These are phyloP conservation scores for Drosophila siamana DNA, from an alignment of 2,888 invertebrate species.

Conservation along the genomic window DNA sequence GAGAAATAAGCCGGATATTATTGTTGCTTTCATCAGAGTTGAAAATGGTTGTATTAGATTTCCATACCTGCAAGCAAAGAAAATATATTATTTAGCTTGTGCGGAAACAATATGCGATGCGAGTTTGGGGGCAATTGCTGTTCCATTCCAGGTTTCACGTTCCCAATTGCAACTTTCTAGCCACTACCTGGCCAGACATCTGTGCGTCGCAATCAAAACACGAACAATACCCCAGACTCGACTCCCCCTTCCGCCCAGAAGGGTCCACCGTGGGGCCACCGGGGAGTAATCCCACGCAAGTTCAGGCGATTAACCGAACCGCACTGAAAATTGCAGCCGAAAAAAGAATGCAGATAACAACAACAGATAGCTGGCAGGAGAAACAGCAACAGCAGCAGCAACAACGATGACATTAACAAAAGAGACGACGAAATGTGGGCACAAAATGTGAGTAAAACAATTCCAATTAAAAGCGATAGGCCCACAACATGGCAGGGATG, in stretches of 20 bases:
- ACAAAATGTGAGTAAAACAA: constrained; percentile 66
- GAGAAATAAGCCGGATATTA: constrained; percentile 65
- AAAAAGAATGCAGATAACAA: constrained; percentile 63
- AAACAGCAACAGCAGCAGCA: constrained; percentile 20
- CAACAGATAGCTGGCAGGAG: constrained; percentile 57
- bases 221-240: constrained; percentile 55
- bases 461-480: constrained; percentile 71
- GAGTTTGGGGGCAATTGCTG: constrained; percentile 1
- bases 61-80: constrained; percentile 48
- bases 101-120: too few species aligned
- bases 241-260: neutral
- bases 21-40: constrained; percentile 31
- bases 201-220: constrained; percentile 65
- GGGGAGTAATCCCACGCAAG: constrained; percentile 62
- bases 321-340: constrained; percentile 64
- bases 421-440: constrained; percentile 60
- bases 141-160: constrained; percentile 12
- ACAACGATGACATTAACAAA: constrained; percentile 50
- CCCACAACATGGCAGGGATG: constrained; percentile 7
- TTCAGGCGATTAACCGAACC: constrained; percentile 64
- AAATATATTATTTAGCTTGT: neutral
- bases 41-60: constrained; percentile 1
- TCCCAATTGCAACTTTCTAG: constrained; percentile 30
- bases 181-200: constrained; percentile 61
- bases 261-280: neutral